These are phyloP conservation scores for Brachionus calyciflorus DNA, from an alignment of 1,140 invertebrate genomes.

Conservation along the genomic window DNA sequence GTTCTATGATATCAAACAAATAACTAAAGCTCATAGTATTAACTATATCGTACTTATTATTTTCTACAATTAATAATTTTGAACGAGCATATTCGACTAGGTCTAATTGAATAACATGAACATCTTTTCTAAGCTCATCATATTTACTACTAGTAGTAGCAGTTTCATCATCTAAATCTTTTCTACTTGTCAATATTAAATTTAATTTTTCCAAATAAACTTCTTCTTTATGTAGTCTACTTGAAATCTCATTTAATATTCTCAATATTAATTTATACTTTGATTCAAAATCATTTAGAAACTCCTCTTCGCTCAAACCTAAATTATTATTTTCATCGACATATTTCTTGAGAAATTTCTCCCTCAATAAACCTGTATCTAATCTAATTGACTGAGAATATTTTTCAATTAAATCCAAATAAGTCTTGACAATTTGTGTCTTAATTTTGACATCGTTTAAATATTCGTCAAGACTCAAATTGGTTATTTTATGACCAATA, in stretches of 20 bases:
- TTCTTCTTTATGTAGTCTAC: not conserved
- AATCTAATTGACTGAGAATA: not conserved
- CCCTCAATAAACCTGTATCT: not conserved
- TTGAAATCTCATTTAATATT: conserved; percentile 11
- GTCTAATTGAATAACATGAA: not conserved
- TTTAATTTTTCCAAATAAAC: not conserved
- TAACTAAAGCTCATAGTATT: conserved; percentile 9
- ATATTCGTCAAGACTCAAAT: not conserved
- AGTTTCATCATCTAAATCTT: not conserved
- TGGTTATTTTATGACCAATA: not conserved
- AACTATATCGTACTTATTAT: not conserved
- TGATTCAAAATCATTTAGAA: conserved; percentile 4
- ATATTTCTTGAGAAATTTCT: conserved; percentile 7
- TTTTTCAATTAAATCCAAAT: not conserved
- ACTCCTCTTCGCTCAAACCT: not conserved
- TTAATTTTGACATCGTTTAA: not conserved
- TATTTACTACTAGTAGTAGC: no score
- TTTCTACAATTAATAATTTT: not conserved
- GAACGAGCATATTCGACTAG: not conserved
- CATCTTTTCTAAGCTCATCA: not conserved
- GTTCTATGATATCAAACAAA: conserved; percentile 15
- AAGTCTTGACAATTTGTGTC: not conserved
- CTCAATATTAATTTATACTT: conserved; percentile 13
- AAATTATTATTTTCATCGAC: not conserved
- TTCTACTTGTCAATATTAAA: not conserved